Conservation (phyloP, 2,797 vertebrate species). For the Acrossocheilus wenchowensis region DNA sequence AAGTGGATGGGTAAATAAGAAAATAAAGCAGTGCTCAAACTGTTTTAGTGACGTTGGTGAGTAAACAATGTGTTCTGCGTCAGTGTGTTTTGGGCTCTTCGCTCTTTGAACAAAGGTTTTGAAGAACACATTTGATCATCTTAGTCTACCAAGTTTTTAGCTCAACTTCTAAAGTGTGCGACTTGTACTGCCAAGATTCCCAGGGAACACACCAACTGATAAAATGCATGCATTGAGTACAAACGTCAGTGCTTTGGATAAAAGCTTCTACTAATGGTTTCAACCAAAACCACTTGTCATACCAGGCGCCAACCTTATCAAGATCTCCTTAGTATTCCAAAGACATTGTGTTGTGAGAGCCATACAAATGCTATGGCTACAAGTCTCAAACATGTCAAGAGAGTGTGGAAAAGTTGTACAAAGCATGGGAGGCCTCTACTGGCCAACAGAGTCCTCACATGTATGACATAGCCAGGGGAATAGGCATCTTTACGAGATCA, state of each 20-base stretch:
- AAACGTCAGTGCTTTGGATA: background rate
- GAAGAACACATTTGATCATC: background rate
- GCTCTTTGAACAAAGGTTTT: background rate
- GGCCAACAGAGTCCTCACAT: constrained; percentile 79
- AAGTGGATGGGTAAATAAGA: constrained; percentile 33
- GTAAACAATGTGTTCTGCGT: background rate
- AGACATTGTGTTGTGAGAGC: background rate
- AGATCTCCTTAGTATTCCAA: constrained; percentile 4
- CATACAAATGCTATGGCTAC: background rate
- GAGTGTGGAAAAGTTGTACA: constrained; percentile 67
- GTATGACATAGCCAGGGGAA: constrained; percentile 67
- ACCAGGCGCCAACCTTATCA: constrained; percentile 5
- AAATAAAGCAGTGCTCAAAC: constrained; percentile 36
- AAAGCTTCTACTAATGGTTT: constrained; percentile 3
- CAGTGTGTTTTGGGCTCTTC: background rate
- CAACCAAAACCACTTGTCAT: constrained; percentile 11
- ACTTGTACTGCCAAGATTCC: background rate
- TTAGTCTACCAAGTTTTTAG: background rate
- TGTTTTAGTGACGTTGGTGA: constrained; percentile 17
- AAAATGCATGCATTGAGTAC: background rate
- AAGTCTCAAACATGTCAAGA: constrained; percentile 57
- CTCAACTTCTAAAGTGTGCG: background rate
- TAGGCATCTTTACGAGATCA: constrained; percentile 58
- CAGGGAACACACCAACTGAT: constrained; percentile 6
- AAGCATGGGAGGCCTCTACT: constrained; percentile 98